A percentile compares a stretch with the other conserved stretches of the same genome.
Conservation (phyloP, 2,113 vertebrate species). For the Myrmecophaga tridactyla region DNA sequence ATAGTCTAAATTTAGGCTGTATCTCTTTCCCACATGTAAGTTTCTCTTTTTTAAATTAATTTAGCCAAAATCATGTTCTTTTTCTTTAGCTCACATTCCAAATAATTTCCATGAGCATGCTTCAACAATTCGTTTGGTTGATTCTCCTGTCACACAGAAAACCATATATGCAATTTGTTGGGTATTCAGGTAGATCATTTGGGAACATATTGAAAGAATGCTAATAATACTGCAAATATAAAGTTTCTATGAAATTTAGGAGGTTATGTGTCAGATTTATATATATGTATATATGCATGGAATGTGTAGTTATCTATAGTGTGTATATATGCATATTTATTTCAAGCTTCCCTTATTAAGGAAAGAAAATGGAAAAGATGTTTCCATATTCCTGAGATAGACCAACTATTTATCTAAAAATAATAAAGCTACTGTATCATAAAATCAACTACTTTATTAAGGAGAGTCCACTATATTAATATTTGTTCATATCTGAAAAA, state of each 20-base stretch:
- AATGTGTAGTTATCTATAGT: background rate
- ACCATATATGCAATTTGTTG: background rate
- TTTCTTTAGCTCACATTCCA: background rate
- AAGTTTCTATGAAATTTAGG: background rate
- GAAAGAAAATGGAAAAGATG: background rate
- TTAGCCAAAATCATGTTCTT: background rate
- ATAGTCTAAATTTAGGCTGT: background rate
- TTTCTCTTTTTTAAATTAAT: background rate
- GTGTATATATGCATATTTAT: background rate
- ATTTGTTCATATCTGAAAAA: background rate
- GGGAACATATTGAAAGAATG: background rate
- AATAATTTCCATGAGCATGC: background rate
- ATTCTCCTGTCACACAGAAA: background rate
- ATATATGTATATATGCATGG: background rate
- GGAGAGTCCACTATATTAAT: background rate
- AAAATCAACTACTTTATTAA: background rate
- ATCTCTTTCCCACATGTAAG: background rate
- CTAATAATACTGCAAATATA: background rate
- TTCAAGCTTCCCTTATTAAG: background rate
- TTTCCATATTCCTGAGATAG: background rate
- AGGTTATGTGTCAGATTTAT: background rate
- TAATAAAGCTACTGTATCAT: background rate
- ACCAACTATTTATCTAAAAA: background rate
- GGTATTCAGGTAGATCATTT: background rate
- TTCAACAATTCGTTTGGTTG: background rate